Evolutionary conservation across 2,113 vertebrate species (phyloP), one percentile per base, ranked within the genome.

Genomic region (Oreochromis aureus): DNA sequence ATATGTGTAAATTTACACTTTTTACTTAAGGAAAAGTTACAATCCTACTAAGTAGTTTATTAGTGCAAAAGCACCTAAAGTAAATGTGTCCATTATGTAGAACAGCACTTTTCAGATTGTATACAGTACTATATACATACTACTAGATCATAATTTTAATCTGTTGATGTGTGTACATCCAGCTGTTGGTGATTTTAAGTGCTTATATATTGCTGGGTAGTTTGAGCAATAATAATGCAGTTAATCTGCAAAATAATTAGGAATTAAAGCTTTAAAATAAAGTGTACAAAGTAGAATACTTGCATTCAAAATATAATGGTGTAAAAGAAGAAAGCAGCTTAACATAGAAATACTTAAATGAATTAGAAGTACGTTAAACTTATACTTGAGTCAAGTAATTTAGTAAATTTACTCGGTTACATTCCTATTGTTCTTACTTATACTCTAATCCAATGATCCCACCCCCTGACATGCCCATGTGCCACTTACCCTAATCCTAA

Each of bases 21-120:
- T 71, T 2, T 44, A 44, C 7, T 44, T 44, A 71, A 71, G n/a
- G 11, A 44, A 71, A 44, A 24, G 66, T 44, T 71, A 22, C 39
- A 44, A 44, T 71, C 39, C 39, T 27, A 44, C n/a, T 44, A 71
- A 71, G 2, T 44, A 44, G 66, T 44, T 71, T 44, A 44, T 24
- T 71, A 44, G 12, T 24, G 36, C 12, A 71, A 41, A 71, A 71
- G 39, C 2, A 46, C 39, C 22, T 27, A 46, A 46, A 73, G 69
- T 73, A 73, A 46, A 73, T 0, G 1, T 73, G 22, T 6, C 8
- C 13, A 16, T 71, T 44, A 73, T 73, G 39, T 44, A 44, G 7
- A 6, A 71, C 2, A 3, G 0, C 13, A 44, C 39, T 46, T 46
- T 73, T 46, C 1, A 73, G 66, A 0, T 27, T 46, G 39, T 73